These are phyloP conservation scores for Nautilus pompilius DNA, from an alignment of 1,140 invertebrate species.

Conservation along the genomic window DNA sequence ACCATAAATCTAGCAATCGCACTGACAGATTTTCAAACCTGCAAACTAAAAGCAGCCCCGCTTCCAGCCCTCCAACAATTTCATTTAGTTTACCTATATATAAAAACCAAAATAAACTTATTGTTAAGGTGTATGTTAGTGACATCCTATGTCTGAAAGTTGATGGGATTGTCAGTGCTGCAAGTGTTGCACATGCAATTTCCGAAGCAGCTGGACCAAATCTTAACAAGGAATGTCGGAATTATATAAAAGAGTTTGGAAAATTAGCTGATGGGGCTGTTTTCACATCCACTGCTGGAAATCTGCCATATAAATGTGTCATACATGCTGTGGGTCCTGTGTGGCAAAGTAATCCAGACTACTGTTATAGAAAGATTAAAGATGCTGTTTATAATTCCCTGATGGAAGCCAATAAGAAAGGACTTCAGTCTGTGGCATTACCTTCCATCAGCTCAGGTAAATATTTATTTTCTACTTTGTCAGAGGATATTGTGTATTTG, in stretches of 20 bases:
- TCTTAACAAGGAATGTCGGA: constrained; percentile 18
- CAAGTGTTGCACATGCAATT: constrained; percentile 85
- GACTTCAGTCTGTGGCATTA: constrained; percentile 20
- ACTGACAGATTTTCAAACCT: too few species aligned
- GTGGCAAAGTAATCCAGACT: constrained; percentile 13
- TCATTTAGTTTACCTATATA: too few species aligned
- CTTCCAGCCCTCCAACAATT: too few species aligned
- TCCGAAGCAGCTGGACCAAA: constrained; percentile 19
- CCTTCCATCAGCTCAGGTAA: constrained; percentile 30
- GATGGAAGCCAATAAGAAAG: constrained; percentile 5
- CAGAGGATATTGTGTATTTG: too few species aligned
- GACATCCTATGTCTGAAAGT: constrained; percentile 81
- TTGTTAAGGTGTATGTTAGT: constrained; percentile 60
- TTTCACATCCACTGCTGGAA: constrained; percentile 21
- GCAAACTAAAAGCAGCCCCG: too few species aligned
- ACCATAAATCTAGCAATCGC: too few species aligned
- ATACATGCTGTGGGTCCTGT: constrained; percentile 32
- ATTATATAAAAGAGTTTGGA: constrained; percentile 18
- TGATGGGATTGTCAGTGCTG: constrained; percentile 88
- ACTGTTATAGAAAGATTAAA: constrained; percentile 19
- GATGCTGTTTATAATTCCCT: constrained; percentile 22
- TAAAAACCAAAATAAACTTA: too few species aligned
- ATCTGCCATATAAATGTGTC: constrained; percentile 22
- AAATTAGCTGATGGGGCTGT: constrained; percentile 15
- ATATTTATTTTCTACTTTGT: too few species aligned